phyloP scores from a whole-genome alignment of 1,140 invertebrate genomes.

The Pteromalus puparum region DNA sequence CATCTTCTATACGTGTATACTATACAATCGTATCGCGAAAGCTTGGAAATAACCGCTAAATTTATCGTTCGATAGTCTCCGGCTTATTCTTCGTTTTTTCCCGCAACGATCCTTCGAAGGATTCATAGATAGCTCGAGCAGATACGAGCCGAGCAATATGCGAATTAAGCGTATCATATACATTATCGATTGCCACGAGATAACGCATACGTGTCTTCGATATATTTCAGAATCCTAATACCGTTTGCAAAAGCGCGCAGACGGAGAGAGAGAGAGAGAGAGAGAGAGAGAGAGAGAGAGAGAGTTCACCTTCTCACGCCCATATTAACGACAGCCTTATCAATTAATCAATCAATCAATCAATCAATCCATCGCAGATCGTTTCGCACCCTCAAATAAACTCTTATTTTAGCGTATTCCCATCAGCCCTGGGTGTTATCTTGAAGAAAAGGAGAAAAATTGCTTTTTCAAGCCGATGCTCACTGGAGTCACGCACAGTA shows the following conservation, averaged over 20 bases:
- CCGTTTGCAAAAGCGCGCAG: neutral
- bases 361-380: too few relatives aligned
- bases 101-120: too few relatives aligned
- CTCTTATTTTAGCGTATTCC: neutral
- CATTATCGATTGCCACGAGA: neutral
- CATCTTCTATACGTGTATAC: neutral
- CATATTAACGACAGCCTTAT: neutral
- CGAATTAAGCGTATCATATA: neutral
- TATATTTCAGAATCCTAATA: neutral
- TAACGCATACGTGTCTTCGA: neutral
- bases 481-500: neutral
- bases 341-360: conserved; percentile 5
- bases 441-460: neutral
- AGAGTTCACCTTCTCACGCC: neutral
- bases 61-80: too few relatives aligned
- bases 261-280: too few relatives aligned
- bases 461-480: neutral
- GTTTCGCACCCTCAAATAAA: neutral
- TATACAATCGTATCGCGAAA: too few relatives aligned
- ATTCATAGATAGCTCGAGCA: too few relatives aligned
- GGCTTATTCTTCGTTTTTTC: too few relatives aligned
- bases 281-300: too few relatives aligned
- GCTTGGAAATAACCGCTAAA: too few relatives aligned
- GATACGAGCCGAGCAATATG: neutral
- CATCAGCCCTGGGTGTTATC: neutral